A percentile compares a stretch with the other conserved stretches of the same genome.
phyloP scores from a whole-genome alignment of 2,113 vertebrate genomes.

The Rhea pennata region DNA sequence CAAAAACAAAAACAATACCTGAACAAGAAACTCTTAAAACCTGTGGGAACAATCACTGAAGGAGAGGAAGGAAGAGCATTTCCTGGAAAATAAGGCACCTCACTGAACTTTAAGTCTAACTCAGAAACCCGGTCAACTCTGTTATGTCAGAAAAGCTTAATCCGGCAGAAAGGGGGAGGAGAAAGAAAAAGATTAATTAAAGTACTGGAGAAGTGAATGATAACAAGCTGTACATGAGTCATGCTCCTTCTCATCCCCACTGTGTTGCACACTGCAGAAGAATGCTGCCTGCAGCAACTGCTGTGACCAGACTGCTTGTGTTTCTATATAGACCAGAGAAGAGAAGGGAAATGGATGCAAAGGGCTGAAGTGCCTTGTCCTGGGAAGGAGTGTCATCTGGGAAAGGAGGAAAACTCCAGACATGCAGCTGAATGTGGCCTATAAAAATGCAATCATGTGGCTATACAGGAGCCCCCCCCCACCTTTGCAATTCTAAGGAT shows the following conservation, averaged over 20 bases:
- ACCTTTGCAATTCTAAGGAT: background rate
- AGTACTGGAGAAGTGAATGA: background rate
- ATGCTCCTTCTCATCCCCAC: background rate
- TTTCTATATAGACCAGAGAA: background rate
- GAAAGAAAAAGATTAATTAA: background rate
- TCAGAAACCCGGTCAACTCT: background rate
- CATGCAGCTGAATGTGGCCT: background rate
- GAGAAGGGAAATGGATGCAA: background rate
- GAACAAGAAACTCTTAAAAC: background rate
- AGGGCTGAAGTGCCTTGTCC: background rate
- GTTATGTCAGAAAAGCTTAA: background rate
- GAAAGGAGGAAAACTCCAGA: background rate
- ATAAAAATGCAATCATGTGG: background rate
- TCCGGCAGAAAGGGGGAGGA: background rate
- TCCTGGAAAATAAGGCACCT: constrained; percentile 57
- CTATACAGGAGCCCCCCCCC: background rate
- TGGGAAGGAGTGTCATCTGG: background rate
- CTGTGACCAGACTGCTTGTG: background rate
- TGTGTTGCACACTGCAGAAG: fast-evolving
- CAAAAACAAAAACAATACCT: background rate
- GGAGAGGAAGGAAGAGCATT: constrained; percentile 59
- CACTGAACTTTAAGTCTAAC: constrained; percentile 31
- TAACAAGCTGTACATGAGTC: background rate
- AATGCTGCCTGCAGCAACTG: background rate
- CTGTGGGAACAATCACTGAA: constrained; percentile 15